Conservation (phyloP, 1,140 invertebrate genomes). For the Procambarus clarkii region DNA sequence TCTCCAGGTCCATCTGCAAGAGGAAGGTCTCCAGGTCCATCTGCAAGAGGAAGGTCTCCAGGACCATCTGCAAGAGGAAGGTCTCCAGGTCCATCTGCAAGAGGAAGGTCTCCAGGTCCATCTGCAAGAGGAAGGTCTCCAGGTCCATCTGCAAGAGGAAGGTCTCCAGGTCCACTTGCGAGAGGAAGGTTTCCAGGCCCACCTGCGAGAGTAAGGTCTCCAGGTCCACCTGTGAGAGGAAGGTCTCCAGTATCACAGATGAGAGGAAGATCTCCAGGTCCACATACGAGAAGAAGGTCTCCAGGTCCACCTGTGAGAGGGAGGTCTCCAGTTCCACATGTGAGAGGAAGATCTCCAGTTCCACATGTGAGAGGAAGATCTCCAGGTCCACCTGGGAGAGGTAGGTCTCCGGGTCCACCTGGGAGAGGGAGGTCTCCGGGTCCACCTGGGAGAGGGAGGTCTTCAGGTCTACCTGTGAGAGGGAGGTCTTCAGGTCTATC, state of each 20-base stretch:
- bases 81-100: slow-evolving; percentile 3
- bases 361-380: neutral
- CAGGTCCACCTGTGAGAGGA: neutral
- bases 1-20: slow-evolving; percentile 13
- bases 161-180: neutral
- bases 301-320: slow-evolving; percentile 16
- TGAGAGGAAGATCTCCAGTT: slow-evolving; percentile 32
- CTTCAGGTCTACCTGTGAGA: neutral
- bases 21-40: neutral
- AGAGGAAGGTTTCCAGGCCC: slow-evolving; percentile 5
- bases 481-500: neutral
- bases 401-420: slow-evolving; percentile 8
- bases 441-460: neutral
- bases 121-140: slow-evolving; percentile 3
- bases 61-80: neutral
- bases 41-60: neutral
- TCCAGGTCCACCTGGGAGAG: neutral
- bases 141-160: neutral
- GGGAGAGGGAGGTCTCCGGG: slow-evolving; percentile 16
- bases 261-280: slow-evolving; percentile 30
- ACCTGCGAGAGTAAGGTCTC: neutral
- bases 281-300: neutral
- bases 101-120: slow-evolving; percentile 28
- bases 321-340: slow-evolving; percentile 14
- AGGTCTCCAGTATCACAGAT: neutral